Evolutionary conservation across 2,888 invertebrate genomes (phyloP).

Genomic region (Lobophora halterata): DNA sequence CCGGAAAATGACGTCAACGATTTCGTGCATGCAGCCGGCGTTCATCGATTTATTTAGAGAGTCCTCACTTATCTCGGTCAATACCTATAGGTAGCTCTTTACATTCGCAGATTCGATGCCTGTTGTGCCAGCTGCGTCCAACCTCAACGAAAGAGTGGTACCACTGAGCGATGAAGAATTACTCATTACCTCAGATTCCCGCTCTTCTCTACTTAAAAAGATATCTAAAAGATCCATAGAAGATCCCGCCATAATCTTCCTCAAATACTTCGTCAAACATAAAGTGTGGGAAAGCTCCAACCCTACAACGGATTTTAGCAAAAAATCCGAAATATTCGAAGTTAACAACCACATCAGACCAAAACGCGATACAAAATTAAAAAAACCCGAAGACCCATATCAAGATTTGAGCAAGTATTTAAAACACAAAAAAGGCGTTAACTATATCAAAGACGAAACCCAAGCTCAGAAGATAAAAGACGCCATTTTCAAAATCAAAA

Average conservation of each 20-base stretch:
- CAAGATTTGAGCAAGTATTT: slow-evolving; percentile 35
- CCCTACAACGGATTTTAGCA: slow-evolving; percentile 21
- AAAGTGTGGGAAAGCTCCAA: slow-evolving; percentile 58
- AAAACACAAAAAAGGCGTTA: slow-evolving; percentile 33
- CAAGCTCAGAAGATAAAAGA: slow-evolving; percentile 35
- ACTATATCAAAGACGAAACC: slow-evolving; percentile 32
- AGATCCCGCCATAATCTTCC: slow-evolving; percentile 43
- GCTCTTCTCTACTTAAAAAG: slow-evolving; percentile 6
- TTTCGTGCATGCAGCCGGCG: too few relatives aligned
- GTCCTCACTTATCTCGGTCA: not conserved
- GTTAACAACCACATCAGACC: slow-evolving; percentile 35
- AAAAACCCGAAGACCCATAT: slow-evolving; percentile 38
- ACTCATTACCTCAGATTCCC: slow-evolving; percentile 33
- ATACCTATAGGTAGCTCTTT: not conserved
- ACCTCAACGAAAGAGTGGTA: slow-evolving; percentile 23
- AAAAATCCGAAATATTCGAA: slow-evolving; percentile 30
- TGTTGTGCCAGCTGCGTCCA: slow-evolving; percentile 13
- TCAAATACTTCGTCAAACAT: slow-evolving; percentile 59
- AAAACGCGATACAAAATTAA: slow-evolving; percentile 34
- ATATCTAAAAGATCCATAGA: slow-evolving; percentile 45
- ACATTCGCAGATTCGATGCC: slow-evolving; percentile 21
- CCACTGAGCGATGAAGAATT: slow-evolving; percentile 31
- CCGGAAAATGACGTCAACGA: too few relatives aligned
- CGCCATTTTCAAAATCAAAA: too few relatives aligned
- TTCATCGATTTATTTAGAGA: not conserved